Conservation (phyloP, 2,797 vertebrate genomes). For the Holocentrus rufus region DNA sequence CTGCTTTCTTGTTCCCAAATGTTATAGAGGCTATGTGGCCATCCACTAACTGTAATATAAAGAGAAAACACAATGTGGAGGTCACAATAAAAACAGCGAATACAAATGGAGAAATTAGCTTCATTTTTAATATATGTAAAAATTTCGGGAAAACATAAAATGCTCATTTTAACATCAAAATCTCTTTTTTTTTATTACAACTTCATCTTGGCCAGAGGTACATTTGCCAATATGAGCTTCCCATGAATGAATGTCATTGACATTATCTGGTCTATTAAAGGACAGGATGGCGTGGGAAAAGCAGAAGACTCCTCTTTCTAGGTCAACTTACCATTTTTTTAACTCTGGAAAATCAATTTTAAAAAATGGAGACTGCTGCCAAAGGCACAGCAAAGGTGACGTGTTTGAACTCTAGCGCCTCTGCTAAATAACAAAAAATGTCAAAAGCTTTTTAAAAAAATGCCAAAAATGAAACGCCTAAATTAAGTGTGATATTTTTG, state of each 20-base stretch:
- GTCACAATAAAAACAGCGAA: not conserved
- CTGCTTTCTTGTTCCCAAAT: not conserved
- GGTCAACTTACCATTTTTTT: slow-evolving; percentile 24
- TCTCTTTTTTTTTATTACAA: not conserved
- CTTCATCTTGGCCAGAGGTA: not conserved
- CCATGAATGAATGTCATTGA: not conserved
- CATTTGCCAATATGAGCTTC: not conserved
- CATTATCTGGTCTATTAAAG: slow-evolving; percentile 1
- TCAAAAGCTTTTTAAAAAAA: slow-evolving; percentile 54
- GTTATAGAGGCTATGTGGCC: not conserved
- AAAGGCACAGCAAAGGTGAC: slow-evolving; percentile 51
- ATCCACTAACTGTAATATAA: slow-evolving; percentile 23
- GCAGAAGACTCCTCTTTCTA: not conserved
- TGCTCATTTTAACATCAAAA: not conserved
- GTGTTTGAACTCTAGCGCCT: slow-evolving; percentile 18
- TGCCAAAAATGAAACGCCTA: slow-evolving; percentile 35
- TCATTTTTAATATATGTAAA: too few species aligned
- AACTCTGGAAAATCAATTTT: slow-evolving; percentile 36
- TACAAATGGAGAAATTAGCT: not conserved
- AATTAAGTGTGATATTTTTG: slow-evolving; percentile 56
- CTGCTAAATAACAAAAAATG: slow-evolving; percentile 45
- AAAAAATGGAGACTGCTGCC: slow-evolving; percentile 25
- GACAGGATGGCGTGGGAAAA: not conserved
- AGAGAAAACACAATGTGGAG: not conserved
- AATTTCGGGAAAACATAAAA: not conserved